A percentile compares a stretch with the other conserved stretches of the same genome.
These are phyloP conservation scores for Drosophila micromelanica DNA, from an alignment of 1,140 invertebrate genomes.

Conservation along the genomic window DNA sequence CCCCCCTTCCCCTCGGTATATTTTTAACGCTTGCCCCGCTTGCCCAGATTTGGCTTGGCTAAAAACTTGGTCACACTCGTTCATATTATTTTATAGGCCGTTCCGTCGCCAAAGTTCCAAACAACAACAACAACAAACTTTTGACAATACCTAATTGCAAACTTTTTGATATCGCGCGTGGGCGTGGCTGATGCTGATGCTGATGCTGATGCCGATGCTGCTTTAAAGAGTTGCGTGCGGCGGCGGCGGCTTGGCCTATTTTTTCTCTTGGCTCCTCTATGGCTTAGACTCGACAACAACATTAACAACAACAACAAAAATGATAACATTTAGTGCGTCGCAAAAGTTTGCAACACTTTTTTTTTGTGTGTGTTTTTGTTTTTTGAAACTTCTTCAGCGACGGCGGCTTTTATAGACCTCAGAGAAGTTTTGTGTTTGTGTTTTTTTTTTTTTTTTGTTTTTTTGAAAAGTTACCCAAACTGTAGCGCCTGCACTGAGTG, in stretches of 20 bases:
- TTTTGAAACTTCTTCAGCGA: conserved; percentile 62
- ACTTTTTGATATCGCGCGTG: conserved; percentile 67
- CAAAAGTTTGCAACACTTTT: conserved; percentile 71
- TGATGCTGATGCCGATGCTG: no score
- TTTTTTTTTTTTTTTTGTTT: conserved; percentile 77
- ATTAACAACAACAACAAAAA: conserved; percentile 56
- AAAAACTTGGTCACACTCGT: conserved; percentile 55
- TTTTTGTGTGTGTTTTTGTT: conserved; percentile 41
- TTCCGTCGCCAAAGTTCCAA: conserved; percentile 69
- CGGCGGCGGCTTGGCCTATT: conserved; percentile 56
- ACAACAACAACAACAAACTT: conserved; percentile 70
- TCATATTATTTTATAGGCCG: conserved; percentile 73
- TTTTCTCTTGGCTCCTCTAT: conserved; percentile 36
- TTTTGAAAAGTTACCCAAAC: conserved; percentile 63
- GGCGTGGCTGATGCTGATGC: conserved; percentile 17
- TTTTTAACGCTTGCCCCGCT: conserved; percentile 13
- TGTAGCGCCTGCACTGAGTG: conserved; percentile 25
- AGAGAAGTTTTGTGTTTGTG: conserved; percentile 72
- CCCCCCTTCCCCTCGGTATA: background rate
- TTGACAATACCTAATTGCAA: conserved; percentile 82
- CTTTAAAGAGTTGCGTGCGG: conserved; percentile 71
- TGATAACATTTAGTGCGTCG: conserved; percentile 81
- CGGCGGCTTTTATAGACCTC: conserved; percentile 65
- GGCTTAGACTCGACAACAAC: conserved; percentile 58
- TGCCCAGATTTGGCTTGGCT: conserved; percentile 16